These are phyloP conservation scores for Cyphomyrmex costatus DNA, from an alignment of 1,140 invertebrate species.

Conservation along the genomic window DNA sequence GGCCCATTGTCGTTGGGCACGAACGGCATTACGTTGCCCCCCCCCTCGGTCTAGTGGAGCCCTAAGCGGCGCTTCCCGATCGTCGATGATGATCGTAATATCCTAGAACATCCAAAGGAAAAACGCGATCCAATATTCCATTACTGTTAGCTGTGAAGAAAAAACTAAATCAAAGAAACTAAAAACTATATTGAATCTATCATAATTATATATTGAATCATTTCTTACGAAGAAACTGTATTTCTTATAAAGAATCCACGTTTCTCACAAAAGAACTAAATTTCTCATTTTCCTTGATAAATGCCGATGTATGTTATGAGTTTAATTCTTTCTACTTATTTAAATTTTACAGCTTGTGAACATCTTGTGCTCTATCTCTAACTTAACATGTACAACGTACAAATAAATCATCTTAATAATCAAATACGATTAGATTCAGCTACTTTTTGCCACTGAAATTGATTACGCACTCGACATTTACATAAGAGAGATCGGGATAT, in stretches of 20 bases:
- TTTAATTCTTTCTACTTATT: neutral
- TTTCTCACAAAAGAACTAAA: neutral
- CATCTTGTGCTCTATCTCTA: neutral
- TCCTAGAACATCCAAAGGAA: neutral
- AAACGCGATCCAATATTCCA: neutral
- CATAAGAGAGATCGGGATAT: constrained; percentile 12
- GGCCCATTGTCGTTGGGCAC: constrained; percentile 44
- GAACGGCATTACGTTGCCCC: constrained; percentile 32
- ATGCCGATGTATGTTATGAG: neutral
- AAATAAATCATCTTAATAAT: neutral
- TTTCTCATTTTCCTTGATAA: neutral
- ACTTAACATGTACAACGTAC: neutral
- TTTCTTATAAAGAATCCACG: neutral
- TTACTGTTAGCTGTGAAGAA: neutral
- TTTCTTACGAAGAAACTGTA: neutral
- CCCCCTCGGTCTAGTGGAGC: neutral
- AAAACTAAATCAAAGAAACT: neutral
- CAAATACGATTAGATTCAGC: neutral
- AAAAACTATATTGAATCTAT: neutral
- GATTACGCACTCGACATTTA: neutral
- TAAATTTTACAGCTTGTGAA: neutral
- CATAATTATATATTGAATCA: too few relatives aligned
- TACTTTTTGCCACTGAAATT: neutral
- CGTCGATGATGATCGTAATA: neutral
- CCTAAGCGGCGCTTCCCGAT: constrained; percentile 16